Percentiles rank a stretch among this genome's conserved stretches.
These are phyloP conservation scores for Bos indicus DNA, from an alignment of 2,113 vertebrate genomes.

Conservation along the genomic window DNA sequence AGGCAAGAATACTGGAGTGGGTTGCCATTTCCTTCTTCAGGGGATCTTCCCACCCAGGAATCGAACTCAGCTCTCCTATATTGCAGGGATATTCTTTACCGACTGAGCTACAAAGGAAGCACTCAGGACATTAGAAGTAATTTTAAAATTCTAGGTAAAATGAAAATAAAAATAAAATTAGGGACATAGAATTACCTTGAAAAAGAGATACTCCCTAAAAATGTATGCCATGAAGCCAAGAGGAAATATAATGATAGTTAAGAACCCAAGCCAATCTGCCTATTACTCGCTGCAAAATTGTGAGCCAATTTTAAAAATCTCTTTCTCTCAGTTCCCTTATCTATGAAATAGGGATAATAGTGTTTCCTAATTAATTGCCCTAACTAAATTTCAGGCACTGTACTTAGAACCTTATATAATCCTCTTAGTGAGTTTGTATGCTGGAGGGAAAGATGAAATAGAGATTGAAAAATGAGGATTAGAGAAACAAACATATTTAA, in stretches of 20 bases:
- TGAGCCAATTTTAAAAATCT: not conserved
- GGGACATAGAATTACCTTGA: not conserved
- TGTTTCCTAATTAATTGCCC: not conserved
- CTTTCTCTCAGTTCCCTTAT: not conserved
- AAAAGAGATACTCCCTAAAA: not conserved
- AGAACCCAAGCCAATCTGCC: not conserved
- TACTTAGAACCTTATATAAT: not conserved
- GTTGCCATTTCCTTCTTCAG: not conserved
- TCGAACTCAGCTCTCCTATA: not conserved
- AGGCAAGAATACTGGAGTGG: not conserved
- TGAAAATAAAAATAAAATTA: conserved; percentile 19
- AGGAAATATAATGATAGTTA: not conserved
- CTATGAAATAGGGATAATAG: not conserved
- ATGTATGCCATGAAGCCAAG: not conserved
- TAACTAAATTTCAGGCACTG: not conserved
- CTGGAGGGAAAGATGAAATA: not conserved
- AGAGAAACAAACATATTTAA: not conserved
- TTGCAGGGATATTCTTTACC: not conserved
- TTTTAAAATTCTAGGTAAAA: not conserved
- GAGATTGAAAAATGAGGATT: conserved; percentile 8
- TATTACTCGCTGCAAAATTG: not conserved
- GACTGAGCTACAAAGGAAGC: not conserved
- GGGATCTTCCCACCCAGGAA: not conserved
- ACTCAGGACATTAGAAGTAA: not conserved
- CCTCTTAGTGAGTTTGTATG: not conserved